These are phyloP conservation scores for Chelonoidis abingdonii DNA, from an alignment of 2,113 vertebrate species.

Conservation along the genomic window DNA sequence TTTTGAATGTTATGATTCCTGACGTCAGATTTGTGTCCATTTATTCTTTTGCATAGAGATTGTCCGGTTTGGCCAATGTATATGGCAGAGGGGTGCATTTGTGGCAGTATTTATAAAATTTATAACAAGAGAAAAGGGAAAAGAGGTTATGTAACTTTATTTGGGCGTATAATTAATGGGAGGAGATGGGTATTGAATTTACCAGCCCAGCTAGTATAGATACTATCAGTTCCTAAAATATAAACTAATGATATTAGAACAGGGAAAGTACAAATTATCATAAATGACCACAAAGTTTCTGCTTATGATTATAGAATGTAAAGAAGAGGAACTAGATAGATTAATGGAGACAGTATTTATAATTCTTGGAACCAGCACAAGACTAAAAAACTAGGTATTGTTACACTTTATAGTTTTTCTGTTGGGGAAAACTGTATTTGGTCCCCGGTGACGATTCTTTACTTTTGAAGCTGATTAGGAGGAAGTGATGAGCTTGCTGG, in stretches of 20 bases:
- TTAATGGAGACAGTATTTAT: neutral
- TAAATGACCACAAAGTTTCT: neutral
- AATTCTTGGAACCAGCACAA: neutral
- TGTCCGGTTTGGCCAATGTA: no score
- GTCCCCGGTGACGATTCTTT: neutral
- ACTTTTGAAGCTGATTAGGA: neutral
- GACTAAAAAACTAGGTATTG: neutral
- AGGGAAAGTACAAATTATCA: neutral
- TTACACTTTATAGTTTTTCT: neutral
- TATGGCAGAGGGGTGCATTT: neutral
- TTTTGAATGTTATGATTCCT: no score
- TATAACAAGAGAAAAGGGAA: no score
- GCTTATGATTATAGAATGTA: neutral
- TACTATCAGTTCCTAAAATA: neutral
- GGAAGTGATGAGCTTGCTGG: neutral
- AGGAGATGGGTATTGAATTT: neutral
- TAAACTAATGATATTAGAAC: neutral
- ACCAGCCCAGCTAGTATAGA: neutral
- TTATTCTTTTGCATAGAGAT: no score
- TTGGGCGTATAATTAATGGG: neutral
- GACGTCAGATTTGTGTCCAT: no score
- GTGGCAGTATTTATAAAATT: neutral
- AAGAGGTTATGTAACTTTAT: neutral
- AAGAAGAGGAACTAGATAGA: neutral
- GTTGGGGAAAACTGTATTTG: neutral